A percentile compares a stretch with the other conserved stretches of the same genome.
phyloP scores from a whole-genome alignment of 2,113 vertebrate species.

The Sinocyclocheilus maitianheensis region DNA sequence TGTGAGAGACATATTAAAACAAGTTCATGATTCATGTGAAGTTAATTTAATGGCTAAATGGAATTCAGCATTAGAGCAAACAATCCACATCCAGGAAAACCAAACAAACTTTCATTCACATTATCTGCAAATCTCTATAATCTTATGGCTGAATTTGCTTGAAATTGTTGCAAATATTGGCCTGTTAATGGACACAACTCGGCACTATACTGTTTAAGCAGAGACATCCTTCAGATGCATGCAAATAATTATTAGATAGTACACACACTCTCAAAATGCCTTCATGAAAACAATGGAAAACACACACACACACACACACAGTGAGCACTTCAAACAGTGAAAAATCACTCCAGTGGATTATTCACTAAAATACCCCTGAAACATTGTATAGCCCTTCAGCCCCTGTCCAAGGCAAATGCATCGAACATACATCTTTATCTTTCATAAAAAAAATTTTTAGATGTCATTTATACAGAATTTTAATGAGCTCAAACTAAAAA shows the following conservation, averaged over 20 bases:
- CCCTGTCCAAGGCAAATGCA: neutral
- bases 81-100: neutral
- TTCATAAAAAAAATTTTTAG: no score
- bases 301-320: no score
- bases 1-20: neutral
- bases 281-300: neutral
- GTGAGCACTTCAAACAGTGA: slow-evolving; percentile 11
- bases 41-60: slow-evolving; percentile 10
- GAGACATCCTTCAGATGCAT: slow-evolving; percentile 28
- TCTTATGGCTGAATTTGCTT: neutral
- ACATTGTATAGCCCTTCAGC: neutral
- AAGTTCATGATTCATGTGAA: neutral
- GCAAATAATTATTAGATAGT: slow-evolving; percentile 25
- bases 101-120: neutral
- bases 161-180: slow-evolving; percentile 21
- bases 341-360: slow-evolving; percentile 11
- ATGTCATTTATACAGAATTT: neutral
- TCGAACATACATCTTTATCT: neutral
- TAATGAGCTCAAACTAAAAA: neutral
- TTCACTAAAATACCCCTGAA: slow-evolving; percentile 36
- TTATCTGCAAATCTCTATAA: neutral
- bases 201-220: neutral
- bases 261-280: neutral
- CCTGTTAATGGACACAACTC: neutral
- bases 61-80: slow-evolving; percentile 1